Base-by-base conservation (phyloP, 2,888 invertebrate genomes). In the Salpingus planirostris region DNA sequence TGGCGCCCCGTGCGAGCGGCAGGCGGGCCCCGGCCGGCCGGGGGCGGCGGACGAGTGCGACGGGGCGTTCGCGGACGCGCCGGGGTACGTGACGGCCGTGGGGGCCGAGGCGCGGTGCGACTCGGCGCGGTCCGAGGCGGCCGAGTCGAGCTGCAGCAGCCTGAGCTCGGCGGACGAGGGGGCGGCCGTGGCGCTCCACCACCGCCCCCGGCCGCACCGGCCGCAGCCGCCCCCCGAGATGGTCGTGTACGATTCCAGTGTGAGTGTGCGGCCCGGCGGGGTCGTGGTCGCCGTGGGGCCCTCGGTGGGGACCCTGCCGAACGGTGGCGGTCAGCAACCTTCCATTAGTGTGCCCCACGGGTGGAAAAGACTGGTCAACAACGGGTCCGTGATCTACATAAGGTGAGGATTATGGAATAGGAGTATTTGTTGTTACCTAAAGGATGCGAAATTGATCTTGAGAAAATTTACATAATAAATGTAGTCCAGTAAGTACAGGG, bases 331-430 rank as follows among this genome's bases (percentile, higher is more conserved):
- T 14, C 51, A 50, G 34, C 44, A 42, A 27, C 42, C 46, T 21
- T 44, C 51, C 37, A 52, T 63, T 52, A 54, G 73, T 50, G 77
- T 83, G 54, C 84, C 86, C 47, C 76, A 74, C 52, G 84, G 85
- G 44, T 87, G 86, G 86, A 81, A 79, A 62, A 71, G 87, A 58
- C 68, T 79, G 48, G 67, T 75, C 50, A 75, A 74, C 58, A 78
- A 79, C 63, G 80, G 80, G 50, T 73, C 74, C 62, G 71, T 85
- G 62, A 73, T 81, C 56, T 86, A 86, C 66, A 75, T 82, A 65
- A 85, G 84, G 85, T 84, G 60, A 29, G 28, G 15, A n/a, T n/a
- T n/a, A n/a, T n/a, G n/a, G n/a, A n/a, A n/a, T n/a, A n/a, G n/a
- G n/a, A n/a, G n/a, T n/a, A n/a, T n/a, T n/a, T n/a, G n/a, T n/a